Base-by-base conservation (phyloP, 2,113 vertebrate species). In the Toxotes chatareus region DNA sequence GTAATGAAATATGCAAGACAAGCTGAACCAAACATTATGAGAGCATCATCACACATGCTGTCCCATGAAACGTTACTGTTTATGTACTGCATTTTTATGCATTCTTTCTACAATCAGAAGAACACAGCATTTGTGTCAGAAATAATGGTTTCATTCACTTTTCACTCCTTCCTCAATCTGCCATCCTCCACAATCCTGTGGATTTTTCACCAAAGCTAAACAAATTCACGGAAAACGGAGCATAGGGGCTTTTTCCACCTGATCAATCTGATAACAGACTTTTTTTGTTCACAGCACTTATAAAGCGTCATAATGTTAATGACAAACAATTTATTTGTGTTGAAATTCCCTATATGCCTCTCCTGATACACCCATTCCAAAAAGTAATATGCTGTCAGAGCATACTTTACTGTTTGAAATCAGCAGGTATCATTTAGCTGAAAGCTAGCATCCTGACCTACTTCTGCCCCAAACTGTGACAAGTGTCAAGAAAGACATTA, bases 1-100 rank as follows among this genome's bases (percentile, higher is more conserved):
- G 80, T 69, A 62, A 68, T 62, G n/a, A 69, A 66, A 64, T 62
- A 68, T 81, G 55, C 66, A 84, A 84, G 61, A 79, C 44, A 86
- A 71, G 87, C 38, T 16, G 13, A 74, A 49, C 2, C 51, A 70
- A 84, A 88, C 65, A 56, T 63, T 72, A 73, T 64, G 5, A 71
- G 11, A 66, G 60, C 34, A 7, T 40, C n/a, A 57, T 60, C 34
- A 46, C 47, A 73, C 72, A 31, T 73, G 47, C 34, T 46, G 53
- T 21, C 44, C 63, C 16, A 0, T 27, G 44, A 73, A 76, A 59
- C 17, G 68, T 34, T n/a, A 32, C 13, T 55, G 59, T 84, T 82
- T 65, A 73, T 40, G 11, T 2, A 67, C 36, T n/a, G 42, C 12
- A 67, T 42, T 73, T 57, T 69, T 59, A 65, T 55, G 44, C 55